Conservation (phyloP, 2,797 vertebrate species). For the Lycodopsis pacificus region DNA sequence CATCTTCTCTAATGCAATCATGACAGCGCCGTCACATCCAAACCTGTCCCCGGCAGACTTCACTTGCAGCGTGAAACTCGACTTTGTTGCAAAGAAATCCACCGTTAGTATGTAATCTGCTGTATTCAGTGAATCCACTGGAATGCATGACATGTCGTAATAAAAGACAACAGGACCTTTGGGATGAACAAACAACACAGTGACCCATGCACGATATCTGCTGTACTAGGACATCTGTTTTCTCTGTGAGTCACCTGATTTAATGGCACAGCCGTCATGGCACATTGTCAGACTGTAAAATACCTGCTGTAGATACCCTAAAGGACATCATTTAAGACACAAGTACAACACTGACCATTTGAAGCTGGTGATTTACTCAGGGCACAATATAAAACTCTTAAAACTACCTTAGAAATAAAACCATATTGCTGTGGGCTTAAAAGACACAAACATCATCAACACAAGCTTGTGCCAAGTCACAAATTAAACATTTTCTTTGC, state of each 20-base stretch:
- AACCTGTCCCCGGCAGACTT: neutral
- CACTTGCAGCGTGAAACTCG: neutral
- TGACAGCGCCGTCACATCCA: neutral
- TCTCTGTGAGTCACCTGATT: constrained; percentile 39
- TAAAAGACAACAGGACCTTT: constrained; percentile 74
- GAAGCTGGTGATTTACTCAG: neutral
- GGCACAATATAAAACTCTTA: neutral
- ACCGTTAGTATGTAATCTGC: neutral
- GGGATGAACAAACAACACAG: constrained; percentile 62
- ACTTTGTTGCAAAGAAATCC: neutral
- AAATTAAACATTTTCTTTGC: neutral
- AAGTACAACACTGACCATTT: neutral
- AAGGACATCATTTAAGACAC: neutral
- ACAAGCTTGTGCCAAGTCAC: neutral
- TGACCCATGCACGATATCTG: constrained; percentile 33
- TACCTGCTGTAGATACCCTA: neutral
- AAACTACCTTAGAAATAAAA: neutral
- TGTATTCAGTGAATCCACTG: constrained; percentile 10
- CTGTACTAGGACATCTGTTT: constrained; percentile 33
- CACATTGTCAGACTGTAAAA: constrained; percentile 6
- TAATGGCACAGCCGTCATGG: neutral
- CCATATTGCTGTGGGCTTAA: neutral
- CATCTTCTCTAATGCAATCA: neutral
- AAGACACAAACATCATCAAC: neutral
- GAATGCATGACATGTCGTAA: constrained; percentile 57